Evolutionary conservation across 2,888 invertebrate species (phyloP).

Genomic region (Drosophila parthenogenetica): DNA sequence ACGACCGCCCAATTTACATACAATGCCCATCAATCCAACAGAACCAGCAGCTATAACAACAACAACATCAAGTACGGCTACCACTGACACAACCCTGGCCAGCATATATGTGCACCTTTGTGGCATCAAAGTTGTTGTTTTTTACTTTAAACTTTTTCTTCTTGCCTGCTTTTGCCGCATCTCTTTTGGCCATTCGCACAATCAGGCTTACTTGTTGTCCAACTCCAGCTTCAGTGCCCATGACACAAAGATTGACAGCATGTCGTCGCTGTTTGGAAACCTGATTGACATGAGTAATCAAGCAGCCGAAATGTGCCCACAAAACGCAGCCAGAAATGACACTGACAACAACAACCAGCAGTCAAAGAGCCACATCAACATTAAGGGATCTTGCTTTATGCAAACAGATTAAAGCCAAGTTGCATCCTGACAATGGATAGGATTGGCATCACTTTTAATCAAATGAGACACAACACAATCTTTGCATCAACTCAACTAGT

Average conservation of each 20-base stretch:
- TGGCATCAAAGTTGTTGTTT: conserved; percentile 65
- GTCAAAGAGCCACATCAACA: conserved; percentile 19
- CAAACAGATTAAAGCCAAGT: not conserved
- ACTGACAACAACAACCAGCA: conserved; percentile 58
- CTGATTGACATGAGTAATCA: conserved; percentile 85
- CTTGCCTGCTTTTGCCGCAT: conserved; percentile 38
- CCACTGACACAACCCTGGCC: conserved; percentile 64
- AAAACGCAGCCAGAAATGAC: conserved; percentile 81
- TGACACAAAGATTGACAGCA: conserved; percentile 85
- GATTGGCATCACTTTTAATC: conserved; percentile 10
- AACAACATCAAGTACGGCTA: conserved; percentile 65
- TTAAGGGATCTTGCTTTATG: conserved; percentile 15
- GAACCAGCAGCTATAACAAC: conserved; percentile 53
- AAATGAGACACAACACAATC: conserved; percentile 8
- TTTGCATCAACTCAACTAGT: conserved; percentile 6
- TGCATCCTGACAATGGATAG: conserved; percentile 13
- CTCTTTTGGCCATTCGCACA: conserved; percentile 49
- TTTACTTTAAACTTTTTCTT: conserved; percentile 37
- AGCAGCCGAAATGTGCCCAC: conserved; percentile 84
- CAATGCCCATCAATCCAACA: conserved; percentile 82
- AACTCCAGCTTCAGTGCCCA: conserved; percentile 64
- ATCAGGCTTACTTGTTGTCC: conserved; percentile 73
- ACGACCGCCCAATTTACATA: conserved; percentile 84
- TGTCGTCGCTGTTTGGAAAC: conserved; percentile 83
- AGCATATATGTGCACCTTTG: conserved; percentile 68